A percentile compares a stretch with the other conserved stretches of the same genome.
These are phyloP conservation scores for Plectrocnemia conspersa DNA, from an alignment of 1,140 invertebrate genomes.

Conservation along the genomic window DNA sequence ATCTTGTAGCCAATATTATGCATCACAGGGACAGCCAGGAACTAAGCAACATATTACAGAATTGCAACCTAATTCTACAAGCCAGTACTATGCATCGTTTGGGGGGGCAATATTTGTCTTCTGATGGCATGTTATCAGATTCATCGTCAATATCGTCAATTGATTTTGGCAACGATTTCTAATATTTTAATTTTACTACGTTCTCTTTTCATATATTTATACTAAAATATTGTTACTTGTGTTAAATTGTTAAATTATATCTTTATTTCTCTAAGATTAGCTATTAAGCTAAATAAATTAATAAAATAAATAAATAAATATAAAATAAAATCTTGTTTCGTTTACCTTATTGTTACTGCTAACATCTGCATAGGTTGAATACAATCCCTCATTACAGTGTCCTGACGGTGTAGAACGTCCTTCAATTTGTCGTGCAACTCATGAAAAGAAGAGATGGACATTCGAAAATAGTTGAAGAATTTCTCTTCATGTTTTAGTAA, in stretches of 20 bases:
- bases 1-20: too few relatives aligned
- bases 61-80: not conserved
- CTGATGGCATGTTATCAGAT: not conserved
- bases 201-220: too few relatives aligned
- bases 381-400: constrained; percentile 32
- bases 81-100: not conserved
- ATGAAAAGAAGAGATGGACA: constrained; percentile 34
- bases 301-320: too few relatives aligned
- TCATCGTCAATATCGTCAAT: too few relatives aligned
- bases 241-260: too few relatives aligned
- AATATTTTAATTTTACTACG: not conserved
- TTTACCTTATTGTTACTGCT: constrained; percentile 30
- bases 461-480: constrained; percentile 34
- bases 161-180: not conserved
- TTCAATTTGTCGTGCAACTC: constrained; percentile 29
- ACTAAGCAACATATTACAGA: too few relatives aligned
- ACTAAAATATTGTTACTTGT: too few relatives aligned
- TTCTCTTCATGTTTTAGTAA: too few relatives aligned
- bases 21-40: too few relatives aligned
- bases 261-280: too few relatives aligned
- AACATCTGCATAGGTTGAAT: constrained; percentile 31
- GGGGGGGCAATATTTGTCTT: not conserved
- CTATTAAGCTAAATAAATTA: too few relatives aligned
- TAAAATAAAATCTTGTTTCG: not conserved
- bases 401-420: constrained; percentile 24